Evolutionary conservation across 2,888 invertebrate species (phyloP).

Genomic region (Lepidonotus clava): DNA sequence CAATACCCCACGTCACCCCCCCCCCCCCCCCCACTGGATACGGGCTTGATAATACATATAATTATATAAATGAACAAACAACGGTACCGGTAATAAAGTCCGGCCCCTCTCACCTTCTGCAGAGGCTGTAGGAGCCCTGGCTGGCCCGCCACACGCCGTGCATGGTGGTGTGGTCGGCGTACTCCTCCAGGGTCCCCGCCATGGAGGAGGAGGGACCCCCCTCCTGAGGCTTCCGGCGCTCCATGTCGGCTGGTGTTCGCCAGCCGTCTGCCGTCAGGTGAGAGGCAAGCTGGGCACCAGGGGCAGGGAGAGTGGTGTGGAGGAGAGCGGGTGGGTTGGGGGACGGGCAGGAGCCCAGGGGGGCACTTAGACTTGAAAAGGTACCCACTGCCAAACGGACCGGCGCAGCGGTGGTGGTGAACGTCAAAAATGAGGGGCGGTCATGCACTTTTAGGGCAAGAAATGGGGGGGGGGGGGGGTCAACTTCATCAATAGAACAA

Average conservation of each 20-base stretch:
- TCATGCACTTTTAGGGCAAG: too few species aligned
- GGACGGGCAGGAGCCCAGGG: not conserved
- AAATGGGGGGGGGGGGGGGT: too few species aligned
- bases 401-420: too few species aligned
- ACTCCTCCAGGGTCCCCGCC: slow-evolving; percentile 1
- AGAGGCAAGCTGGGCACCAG: not conserved
- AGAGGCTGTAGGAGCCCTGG: not conserved
- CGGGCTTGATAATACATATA: too few species aligned
- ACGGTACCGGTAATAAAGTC: too few species aligned
- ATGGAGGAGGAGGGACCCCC: not conserved
- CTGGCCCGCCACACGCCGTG: slow-evolving; percentile 40
- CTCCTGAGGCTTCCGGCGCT: not conserved
- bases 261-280: not conserved
- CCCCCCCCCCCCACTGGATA: too few species aligned
- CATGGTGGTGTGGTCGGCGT: slow-evolving; percentile 43
- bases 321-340: not conserved
- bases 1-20: too few species aligned
- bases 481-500: too few species aligned
- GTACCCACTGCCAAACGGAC: too few species aligned
- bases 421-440: too few species aligned
- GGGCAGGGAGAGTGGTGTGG: not conserved
- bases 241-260: not conserved
- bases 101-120: not conserved
- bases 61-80: too few species aligned
- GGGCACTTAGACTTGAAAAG: too few species aligned